A percentile compares a stretch with the other conserved stretches of the same genome.
Evolutionary conservation across 2,888 invertebrate genomes (phyloP).

Genomic region (Ophion slaviceki): DNA sequence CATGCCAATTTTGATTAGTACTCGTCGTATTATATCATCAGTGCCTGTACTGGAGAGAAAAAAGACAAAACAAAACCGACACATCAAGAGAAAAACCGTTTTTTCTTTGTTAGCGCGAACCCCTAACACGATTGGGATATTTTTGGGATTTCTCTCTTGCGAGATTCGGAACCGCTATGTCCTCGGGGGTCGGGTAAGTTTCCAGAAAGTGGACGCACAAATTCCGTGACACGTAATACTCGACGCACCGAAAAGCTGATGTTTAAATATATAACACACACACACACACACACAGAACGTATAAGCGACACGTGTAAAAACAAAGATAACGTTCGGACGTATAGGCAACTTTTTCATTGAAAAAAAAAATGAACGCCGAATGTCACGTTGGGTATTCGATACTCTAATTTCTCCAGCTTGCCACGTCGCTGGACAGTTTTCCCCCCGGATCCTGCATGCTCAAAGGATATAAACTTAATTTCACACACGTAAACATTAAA

Average conservation of each 20-base stretch:
- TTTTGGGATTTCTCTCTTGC: not conserved
- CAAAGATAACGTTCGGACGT: not conserved
- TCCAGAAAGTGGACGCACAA: conserved; percentile 38
- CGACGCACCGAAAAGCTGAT: conserved; percentile 52
- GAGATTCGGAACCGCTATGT: not conserved
- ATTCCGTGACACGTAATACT: conserved; percentile 62
- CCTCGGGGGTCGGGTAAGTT: conserved; percentile 19
- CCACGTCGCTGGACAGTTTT: not conserved
- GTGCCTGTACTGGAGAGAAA: conserved; percentile 61
- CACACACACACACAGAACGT: conserved; percentile 31
- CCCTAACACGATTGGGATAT: conserved; percentile 10
- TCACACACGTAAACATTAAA: too few species aligned
- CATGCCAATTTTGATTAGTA: conserved; percentile 64
- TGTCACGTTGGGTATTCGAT: not conserved
- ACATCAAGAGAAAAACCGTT: conserved; percentile 24
- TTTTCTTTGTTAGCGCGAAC: too few species aligned
- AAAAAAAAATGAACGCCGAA: not conserved
- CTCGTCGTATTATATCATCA: conserved; percentile 59
- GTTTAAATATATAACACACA: conserved; percentile 30
- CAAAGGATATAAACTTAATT: too few species aligned
- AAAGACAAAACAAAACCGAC: conserved; percentile 36
- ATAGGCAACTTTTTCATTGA: not conserved
- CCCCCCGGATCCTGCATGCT: too few species aligned
- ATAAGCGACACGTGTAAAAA: not conserved
- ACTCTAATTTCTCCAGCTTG: not conserved